Evolutionary conservation across 2,797 vertebrate species (phyloP).

Genomic region (Carapus acus): DNA sequence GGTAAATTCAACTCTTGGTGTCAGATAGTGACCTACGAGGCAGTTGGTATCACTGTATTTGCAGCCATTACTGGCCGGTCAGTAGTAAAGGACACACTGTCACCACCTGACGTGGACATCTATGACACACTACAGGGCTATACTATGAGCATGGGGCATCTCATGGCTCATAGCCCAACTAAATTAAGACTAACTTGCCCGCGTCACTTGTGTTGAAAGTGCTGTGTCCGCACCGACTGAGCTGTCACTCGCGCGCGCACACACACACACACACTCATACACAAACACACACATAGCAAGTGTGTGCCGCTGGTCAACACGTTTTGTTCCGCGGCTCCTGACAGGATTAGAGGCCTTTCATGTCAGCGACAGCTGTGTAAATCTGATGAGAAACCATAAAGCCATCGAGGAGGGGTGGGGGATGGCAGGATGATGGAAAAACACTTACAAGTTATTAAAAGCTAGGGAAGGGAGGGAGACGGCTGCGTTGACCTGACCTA

Average conservation of each 20-base stretch:
- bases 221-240: not conserved
- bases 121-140: not conserved
- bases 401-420: conserved; percentile 1
- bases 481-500: conserved; percentile 32
- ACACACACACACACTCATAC: too few species aligned
- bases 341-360: conserved; percentile 38
- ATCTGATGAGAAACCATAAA: conserved; percentile 3
- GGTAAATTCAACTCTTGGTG: too few species aligned
- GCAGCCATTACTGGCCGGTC: too few species aligned
- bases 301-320: conserved; percentile 7
- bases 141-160: too few species aligned
- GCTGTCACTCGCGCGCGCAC: not conserved
- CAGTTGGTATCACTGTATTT: too few species aligned
- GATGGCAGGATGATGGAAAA: not conserved
- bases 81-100: not conserved
- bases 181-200: not conserved
- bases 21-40: too few species aligned
- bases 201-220: not conserved
- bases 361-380: conserved; percentile 10
- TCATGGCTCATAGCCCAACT: not conserved
- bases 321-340: conserved; percentile 23
- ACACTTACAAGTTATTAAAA: conserved; percentile 1
- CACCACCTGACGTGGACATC: not conserved
- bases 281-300: not conserved
- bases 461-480: not conserved